These are phyloP conservation scores for Crotalus tigris DNA, from an alignment of 2,113 vertebrate genomes.

Conservation along the genomic window DNA sequence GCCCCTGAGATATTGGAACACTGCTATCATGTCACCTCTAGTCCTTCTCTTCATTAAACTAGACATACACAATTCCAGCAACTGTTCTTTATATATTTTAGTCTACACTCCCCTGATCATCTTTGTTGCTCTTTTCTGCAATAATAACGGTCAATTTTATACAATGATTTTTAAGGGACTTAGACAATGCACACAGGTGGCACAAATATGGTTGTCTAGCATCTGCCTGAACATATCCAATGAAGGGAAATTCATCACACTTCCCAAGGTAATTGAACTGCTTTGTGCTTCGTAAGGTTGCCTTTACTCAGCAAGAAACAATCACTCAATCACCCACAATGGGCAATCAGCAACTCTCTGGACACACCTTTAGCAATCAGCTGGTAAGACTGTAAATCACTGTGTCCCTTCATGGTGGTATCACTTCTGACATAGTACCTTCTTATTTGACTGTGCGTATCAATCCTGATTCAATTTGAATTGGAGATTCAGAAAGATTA, in stretches of 20 bases:
- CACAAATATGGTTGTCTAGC: neutral
- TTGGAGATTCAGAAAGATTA: neutral
- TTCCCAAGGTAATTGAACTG: neutral
- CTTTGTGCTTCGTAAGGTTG: neutral
- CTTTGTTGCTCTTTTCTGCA: too few species aligned
- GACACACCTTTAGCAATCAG: neutral
- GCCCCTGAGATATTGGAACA: too few species aligned
- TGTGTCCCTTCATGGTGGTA: neutral
- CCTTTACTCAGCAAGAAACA: neutral
- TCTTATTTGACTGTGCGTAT: neutral
- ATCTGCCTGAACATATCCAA: neutral
- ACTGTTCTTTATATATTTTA: too few species aligned
- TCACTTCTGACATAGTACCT: neutral
- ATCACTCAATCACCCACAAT: neutral
- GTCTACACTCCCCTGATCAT: too few species aligned
- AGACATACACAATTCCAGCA: too few species aligned
- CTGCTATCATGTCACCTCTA: too few species aligned
- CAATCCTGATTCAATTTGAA: neutral
- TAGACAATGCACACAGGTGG: neutral
- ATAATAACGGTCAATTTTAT: neutral
- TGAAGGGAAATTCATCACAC: neutral
- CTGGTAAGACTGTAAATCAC: neutral
- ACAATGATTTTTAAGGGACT: neutral
- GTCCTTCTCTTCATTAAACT: too few species aligned
- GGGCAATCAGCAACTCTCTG: neutral